Evolutionary conservation across 2,888 invertebrate species (phyloP).

Genomic region (Orthonevra nobilis): DNA sequence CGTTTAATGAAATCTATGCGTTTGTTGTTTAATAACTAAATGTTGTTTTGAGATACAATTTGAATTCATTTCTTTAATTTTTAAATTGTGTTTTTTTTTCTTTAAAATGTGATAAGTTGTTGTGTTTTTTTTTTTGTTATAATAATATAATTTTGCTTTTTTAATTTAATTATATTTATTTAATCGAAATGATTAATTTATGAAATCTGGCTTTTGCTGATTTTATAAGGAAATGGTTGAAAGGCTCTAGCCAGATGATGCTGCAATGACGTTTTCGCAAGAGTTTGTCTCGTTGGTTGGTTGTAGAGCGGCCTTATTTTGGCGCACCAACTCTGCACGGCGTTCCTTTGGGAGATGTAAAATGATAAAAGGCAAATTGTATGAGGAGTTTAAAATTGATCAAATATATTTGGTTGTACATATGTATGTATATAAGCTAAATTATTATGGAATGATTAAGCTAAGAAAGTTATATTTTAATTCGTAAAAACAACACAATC

Average conservation of each 20-base stretch:
- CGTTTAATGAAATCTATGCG: neutral
- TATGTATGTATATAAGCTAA: neutral
- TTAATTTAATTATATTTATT: constrained; percentile 24
- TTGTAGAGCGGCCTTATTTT: constrained; percentile 87
- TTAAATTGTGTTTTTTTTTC: constrained; percentile 14
- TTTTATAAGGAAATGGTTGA: constrained; percentile 8
- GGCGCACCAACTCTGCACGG: constrained; percentile 93
- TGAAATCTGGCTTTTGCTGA: constrained; percentile 3
- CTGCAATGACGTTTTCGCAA: constrained; percentile 81
- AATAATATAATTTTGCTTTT: constrained; percentile 48
- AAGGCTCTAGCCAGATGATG: constrained; percentile 84
- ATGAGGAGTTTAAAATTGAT: too few species aligned
- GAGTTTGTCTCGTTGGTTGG: constrained; percentile 81
- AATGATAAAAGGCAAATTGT: constrained; percentile 65
- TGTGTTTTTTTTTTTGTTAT: constrained; percentile 6
- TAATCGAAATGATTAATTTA: too few species aligned
- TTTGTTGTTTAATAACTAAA: too few species aligned
- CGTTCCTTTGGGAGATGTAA: constrained; percentile 86
- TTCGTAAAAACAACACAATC: neutral
- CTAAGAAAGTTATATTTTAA: neutral
- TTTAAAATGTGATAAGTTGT: constrained; percentile 28
- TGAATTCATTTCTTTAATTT: too few species aligned
- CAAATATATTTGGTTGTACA: too few species aligned
- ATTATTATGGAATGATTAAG: constrained; percentile 8
- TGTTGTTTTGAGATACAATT: neutral